Percentiles rank a stretch among this genome's conserved stretches.
Evolutionary conservation across 2,113 vertebrate genomes (phyloP).

Genomic region (Gambusia affinis): DNA sequence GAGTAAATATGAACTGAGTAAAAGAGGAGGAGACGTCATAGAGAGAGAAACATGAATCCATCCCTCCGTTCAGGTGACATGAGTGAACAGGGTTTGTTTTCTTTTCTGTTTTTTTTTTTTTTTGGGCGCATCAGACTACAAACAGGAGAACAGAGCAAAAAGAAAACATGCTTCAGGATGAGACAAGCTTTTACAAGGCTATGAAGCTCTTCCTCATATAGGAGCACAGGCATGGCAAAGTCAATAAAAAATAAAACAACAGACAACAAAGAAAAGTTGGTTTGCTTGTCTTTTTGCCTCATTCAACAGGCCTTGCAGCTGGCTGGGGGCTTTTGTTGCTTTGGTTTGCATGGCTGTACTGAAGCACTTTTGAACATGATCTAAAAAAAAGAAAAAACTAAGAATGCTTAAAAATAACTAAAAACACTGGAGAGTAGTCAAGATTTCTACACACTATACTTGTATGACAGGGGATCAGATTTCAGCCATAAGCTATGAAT

Average conservation of each 20-base stretch:
- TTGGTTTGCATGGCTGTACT: constrained; percentile 12
- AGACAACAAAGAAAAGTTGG: not conserved
- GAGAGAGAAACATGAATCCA: constrained; percentile 6
- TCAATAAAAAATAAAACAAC: constrained; percentile 2
- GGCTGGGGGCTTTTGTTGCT: constrained; percentile 1
- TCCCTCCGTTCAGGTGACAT: constrained; percentile 26
- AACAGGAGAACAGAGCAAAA: constrained; percentile 26
- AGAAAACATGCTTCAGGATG: not conserved
- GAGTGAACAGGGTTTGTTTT: not conserved
- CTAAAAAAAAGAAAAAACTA: not conserved
- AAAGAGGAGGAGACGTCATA: constrained; percentile 5
- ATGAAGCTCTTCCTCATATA: not conserved
- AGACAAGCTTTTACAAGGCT: constrained; percentile 9
- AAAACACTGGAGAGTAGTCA: not conserved
- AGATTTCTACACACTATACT: too few species aligned
- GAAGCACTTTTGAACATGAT: constrained; percentile 30
- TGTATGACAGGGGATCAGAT: not conserved
- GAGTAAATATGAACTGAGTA: not conserved
- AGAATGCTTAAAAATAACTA: not conserved
- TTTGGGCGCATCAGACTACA: constrained; percentile 8
- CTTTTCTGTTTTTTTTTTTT: not conserved
- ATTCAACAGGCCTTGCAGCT: constrained; percentile 17
- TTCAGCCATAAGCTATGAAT: not conserved
- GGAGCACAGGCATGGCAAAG: constrained; percentile 3
- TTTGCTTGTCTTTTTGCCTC: constrained; percentile 5